Base-by-base conservation (phyloP, 2,113 vertebrate genomes). In the Macheiramphus alcinus region DNA sequence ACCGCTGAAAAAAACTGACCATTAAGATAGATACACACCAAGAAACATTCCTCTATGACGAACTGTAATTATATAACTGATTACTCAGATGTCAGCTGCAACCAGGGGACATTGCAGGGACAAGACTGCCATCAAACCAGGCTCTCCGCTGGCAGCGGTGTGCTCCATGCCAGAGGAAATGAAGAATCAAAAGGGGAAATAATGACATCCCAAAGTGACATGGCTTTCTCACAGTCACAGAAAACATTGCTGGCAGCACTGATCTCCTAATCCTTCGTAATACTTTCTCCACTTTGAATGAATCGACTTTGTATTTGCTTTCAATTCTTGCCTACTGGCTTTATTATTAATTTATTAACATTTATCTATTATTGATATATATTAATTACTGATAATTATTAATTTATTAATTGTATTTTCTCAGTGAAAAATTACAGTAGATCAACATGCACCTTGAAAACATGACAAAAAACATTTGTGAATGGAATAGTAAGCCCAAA, bases 271-370 rank as follows among this genome's bases (percentile, higher is more conserved):
- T 92, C 52, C 50, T 74, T 73, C n/a, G n/a, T 80, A 93, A 80
- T 43, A 13, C 13, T 72, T 94, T 88, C 65, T 84, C 27, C 25
- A 36, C 42, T 86, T 92, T 52, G 18, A 81, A 93, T 72, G 32
- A 89, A 85, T 75, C 0, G 3, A 75, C 48, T 81, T 61, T 13
- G 8, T 65, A 71, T 92, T 86, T 92, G n/a, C 48, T 87, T 94
- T 86, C 80, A 47, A 12, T 79, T 79, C 42, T 81, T 74, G 5
- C 48, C 38, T 40, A 36, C 43, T 4, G 14, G 10, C 7, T 81
- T 68, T 61, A 72, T 95, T 38, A 93, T 56, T 94, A 92, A 86
- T 96, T 93, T 90, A 67, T 47, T 84, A 93, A 6, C 32, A 84
- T 45, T 50, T 52, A 81, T 95, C 9, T 79, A 89, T 94, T 88